Base-by-base conservation (phyloP, 2,797 vertebrate genomes). In the Sebastes baramenuke region DNA sequence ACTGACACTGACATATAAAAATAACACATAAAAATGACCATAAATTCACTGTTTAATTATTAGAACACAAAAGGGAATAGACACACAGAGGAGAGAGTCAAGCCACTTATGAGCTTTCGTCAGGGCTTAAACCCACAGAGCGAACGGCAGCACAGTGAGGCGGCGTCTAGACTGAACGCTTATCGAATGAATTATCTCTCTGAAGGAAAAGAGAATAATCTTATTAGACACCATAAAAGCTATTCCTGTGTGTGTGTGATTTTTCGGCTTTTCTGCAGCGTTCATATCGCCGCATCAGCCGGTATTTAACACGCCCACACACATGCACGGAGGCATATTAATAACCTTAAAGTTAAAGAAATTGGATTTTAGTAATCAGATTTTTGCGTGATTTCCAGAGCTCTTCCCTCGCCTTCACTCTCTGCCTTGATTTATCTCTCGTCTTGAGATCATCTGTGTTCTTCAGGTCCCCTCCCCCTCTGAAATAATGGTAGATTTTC, bases 121-220 rank as follows among this genome's bases (percentile, higher is more conserved):
- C 56, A 10, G 54, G 76, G 61, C 67, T 76, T 46, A 49, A 52
- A 49, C 62, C 78, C 80, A 64, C 76, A 75, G 71, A 72, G 68
- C 32, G 59, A 84, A 80, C 66, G 60, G 24, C 68, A 62, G 79
- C 68, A 14, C 38, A 29, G 74, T 4, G 64, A 80, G 73, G 81
- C 60, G 18, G 42, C 22, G 85, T 90, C 88, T 87, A 92, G 91
- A 90, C 90, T 71, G 70, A 86, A 83, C 38, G 72, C 86, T 82
- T 82, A 87, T 92, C 82, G 70, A 60, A 55, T 62, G 52, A 85
- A 91, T 92, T 87, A 92, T 62, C 79, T 80, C 81, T 72, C 49
- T 18, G 79, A 75, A 66, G 77, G 69, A 84, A 83, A 69, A 58
- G 66, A 84, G 66, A 80, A 59, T 91, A 90, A 92, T 92, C 88